phyloP scores from a whole-genome alignment of 2,797 vertebrate genomes.

The Megalops cyprinoides region DNA sequence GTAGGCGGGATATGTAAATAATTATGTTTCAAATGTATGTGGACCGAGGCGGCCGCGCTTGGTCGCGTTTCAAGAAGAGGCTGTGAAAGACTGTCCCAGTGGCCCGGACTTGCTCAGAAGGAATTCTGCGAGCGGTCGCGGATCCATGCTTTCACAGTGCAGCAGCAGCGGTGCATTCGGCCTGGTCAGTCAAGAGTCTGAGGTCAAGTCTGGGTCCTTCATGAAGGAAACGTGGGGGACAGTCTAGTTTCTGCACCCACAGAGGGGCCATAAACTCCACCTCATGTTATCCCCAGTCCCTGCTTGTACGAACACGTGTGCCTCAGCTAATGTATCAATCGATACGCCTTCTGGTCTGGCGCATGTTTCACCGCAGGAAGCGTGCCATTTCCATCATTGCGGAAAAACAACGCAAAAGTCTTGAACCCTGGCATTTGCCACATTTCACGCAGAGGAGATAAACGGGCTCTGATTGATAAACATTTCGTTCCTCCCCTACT shows the following conservation, averaged over 20 bases:
- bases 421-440: neutral
- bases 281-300: no score
- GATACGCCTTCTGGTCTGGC: neutral
- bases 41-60: no score
- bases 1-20: no score
- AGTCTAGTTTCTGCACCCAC: conserved; percentile 67
- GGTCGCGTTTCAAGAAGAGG: no score
- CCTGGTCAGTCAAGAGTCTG: conserved; percentile 74
- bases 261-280: conserved; percentile 54
- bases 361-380: neutral
- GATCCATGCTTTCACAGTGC: no score
- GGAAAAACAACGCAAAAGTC: neutral
- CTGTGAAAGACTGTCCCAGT: no score
- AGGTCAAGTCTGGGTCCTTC: conserved; percentile 78
- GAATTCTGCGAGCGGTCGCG: no score
- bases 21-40: no score
- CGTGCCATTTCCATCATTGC: neutral
- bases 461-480: conserved; percentile 2
- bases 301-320: no score
- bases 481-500: neutral
- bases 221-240: conserved; percentile 77
- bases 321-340: neutral
- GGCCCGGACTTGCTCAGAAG: no score
- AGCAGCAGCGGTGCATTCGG: conserved; percentile 68
- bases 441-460: neutral